Conservation (phyloP, 2,888 invertebrate species). For the Meandrusa payeni region DNA sequence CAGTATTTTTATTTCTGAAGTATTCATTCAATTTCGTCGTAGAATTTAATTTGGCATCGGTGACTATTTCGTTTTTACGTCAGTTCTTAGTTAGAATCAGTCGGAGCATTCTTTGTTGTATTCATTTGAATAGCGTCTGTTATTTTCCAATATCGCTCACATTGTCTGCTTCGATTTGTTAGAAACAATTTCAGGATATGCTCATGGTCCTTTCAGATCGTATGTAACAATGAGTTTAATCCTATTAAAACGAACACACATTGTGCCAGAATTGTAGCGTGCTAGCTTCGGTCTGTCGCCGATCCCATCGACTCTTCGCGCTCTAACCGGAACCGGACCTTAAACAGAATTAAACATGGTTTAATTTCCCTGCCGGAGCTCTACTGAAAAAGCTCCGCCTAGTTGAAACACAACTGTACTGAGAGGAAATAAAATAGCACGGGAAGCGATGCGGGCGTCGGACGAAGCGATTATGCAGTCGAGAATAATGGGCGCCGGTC, state of each 20-base stretch:
- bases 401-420: slow-evolving; percentile 74
- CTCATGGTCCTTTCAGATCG: slow-evolving; percentile 63
- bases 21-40: background rate
- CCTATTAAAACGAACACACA: slow-evolving; percentile 77
- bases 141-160: slow-evolving; percentile 22
- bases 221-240: slow-evolving; percentile 77
- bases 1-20: background rate
- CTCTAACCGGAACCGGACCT: slow-evolving; percentile 74
- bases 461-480: slow-evolving; percentile 81
- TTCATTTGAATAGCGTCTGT: slow-evolving; percentile 11
- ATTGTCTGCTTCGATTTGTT: slow-evolving; percentile 49
- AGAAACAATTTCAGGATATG: slow-evolving; percentile 67
- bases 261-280: slow-evolving; percentile 73
- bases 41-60: background rate
- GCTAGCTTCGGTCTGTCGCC: slow-evolving; percentile 77
- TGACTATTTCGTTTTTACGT: too few species aligned
- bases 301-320: slow-evolving; percentile 59
- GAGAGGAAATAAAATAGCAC: slow-evolving; percentile 78
- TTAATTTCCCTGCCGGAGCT: slow-evolving; percentile 69
- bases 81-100: background rate
- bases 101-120: background rate
- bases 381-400: slow-evolving; percentile 67
- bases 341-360: slow-evolving; percentile 78
- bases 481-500: slow-evolving; percentile 80
- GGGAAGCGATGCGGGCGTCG: slow-evolving; percentile 79